These are phyloP conservation scores for Cantharis lateralis DNA, from an alignment of 2,888 invertebrate genomes.

Conservation along the genomic window DNA sequence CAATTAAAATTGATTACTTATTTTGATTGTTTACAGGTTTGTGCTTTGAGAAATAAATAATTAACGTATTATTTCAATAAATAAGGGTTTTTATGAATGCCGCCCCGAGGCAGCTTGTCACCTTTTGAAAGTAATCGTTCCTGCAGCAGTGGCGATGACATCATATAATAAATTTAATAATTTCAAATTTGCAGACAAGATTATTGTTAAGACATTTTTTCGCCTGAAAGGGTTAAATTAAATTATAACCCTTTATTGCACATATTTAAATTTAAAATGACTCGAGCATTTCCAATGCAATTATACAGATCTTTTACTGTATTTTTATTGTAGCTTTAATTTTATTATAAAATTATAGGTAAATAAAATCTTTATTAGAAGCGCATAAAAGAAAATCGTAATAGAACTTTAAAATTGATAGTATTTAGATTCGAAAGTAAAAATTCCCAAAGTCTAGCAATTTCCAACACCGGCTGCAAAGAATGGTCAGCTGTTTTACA, in stretches of 20 bases:
- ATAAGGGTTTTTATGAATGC: background rate
- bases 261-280: background rate
- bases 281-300: background rate
- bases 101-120: background rate
- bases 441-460: background rate
- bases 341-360: background rate
- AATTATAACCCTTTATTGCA: background rate
- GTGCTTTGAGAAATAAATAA: background rate
- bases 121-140: background rate
- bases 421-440: background rate
- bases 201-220: background rate
- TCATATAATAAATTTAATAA: background rate
- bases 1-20: background rate
- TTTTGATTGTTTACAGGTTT: background rate
- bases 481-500: background rate
- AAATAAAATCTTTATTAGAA: background rate
- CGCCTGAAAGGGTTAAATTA: background rate
- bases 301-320: background rate
- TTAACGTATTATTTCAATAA: background rate
- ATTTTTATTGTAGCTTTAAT: background rate
- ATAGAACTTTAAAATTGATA: background rate
- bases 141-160: background rate
- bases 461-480: background rate
- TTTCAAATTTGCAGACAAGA: background rate
- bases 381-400: background rate